A percentile compares a stretch with the other conserved stretches of the same genome.
Conservation (phyloP, 2,113 vertebrate genomes). For the Plectropomus leopardus region DNA sequence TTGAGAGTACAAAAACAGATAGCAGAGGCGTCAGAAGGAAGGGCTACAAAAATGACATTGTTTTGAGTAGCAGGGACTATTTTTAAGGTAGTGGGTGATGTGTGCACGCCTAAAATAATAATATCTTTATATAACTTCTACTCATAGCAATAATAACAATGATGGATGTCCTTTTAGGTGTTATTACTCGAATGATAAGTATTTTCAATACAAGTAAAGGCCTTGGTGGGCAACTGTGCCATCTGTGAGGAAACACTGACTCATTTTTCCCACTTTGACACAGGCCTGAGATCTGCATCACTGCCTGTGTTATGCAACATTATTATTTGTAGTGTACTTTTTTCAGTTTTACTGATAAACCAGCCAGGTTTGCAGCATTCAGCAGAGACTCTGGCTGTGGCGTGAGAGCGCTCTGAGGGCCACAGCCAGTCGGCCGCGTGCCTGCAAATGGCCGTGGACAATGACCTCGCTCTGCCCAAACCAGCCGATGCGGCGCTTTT, state of each 20-base stretch:
- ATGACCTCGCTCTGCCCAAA: conserved; percentile 53
- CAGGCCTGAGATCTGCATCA: conserved; percentile 13
- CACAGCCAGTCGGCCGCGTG: conserved; percentile 13
- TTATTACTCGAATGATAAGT: conserved; percentile 12
- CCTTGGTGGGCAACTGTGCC: conserved; percentile 19
- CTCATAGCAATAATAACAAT: neutral
- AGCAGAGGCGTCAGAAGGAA: neutral
- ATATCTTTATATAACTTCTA: neutral
- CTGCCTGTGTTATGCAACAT: conserved; percentile 12
- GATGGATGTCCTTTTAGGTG: conserved; percentile 16
- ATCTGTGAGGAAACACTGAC: conserved; percentile 30
- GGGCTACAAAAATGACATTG: neutral
- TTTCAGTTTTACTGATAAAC: neutral
- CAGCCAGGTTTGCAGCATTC: conserved; percentile 23
- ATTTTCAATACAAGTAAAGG: conserved; percentile 11
- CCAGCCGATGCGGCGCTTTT: conserved; percentile 74
- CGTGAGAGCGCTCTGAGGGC: conserved; percentile 29
- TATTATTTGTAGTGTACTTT: neutral
- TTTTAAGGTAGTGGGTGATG: conserved; percentile 42
- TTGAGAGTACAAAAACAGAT: neutral
- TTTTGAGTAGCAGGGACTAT: conserved; percentile 37
- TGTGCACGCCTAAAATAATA: conserved; percentile 3
- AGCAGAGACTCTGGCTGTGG: conserved; percentile 31
- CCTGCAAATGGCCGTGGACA: conserved; percentile 44
- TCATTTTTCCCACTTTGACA: conserved; percentile 22